These are phyloP conservation scores for Ctena decussata DNA, from an alignment of 2,888 invertebrate species.

Conservation along the genomic window DNA sequence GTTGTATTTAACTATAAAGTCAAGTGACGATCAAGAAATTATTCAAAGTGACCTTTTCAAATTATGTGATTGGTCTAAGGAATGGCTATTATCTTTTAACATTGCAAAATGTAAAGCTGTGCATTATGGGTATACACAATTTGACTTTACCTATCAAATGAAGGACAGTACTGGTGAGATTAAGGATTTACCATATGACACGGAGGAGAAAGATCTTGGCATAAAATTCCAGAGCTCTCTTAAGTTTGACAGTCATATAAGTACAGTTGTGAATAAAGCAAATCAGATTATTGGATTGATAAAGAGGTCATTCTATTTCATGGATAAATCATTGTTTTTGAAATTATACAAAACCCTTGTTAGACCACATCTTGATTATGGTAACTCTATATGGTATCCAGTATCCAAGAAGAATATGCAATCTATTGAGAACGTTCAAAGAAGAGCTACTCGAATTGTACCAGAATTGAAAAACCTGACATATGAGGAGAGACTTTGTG, in stretches of 20 bases:
- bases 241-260: conserved; percentile 28
- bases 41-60: conserved; percentile 29
- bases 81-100: conserved; percentile 32
- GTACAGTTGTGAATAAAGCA: conserved; percentile 15
- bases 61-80: conserved; percentile 12
- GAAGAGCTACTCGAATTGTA: conserved; percentile 26
- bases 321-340: conserved; percentile 27
- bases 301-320: conserved; percentile 5
- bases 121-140: neutral
- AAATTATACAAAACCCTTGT: conserved; percentile 35
- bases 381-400: neutral
- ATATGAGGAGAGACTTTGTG: conserved; percentile 20
- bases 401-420: neutral
- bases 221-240: neutral
- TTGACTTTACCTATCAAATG: neutral
- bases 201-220: conserved; percentile 22
- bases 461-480: neutral
- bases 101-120: conserved; percentile 23
- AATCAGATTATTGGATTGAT: conserved; percentile 20
- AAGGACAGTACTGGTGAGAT: neutral
- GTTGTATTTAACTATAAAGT: conserved; percentile 10
- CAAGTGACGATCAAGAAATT: neutral
- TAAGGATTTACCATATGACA: neutral
- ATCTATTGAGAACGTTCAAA: neutral
- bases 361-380: conserved; percentile 37